Percentiles rank a stretch among this genome's conserved stretches.
Evolutionary conservation across 1,140 invertebrate species (phyloP).

Genomic region (Zaprionus kolodkinae): DNA sequence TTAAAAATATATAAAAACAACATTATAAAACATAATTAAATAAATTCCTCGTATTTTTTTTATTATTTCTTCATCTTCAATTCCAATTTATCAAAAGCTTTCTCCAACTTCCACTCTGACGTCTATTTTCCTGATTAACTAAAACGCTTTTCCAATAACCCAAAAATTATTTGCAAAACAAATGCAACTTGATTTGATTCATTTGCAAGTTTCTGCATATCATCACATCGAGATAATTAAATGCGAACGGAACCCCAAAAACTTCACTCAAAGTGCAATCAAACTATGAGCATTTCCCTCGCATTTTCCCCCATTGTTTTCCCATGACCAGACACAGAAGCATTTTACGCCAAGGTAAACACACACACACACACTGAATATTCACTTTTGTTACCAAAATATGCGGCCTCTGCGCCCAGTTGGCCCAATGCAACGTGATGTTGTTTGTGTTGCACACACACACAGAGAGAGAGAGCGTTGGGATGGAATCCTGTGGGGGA

Average conservation of each 20-base stretch:
- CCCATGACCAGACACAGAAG: conserved; percentile 3
- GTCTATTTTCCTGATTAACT: neutral
- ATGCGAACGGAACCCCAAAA: conserved; percentile 3
- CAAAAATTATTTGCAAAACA: conserved; percentile 3
- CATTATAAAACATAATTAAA: too few relatives aligned
- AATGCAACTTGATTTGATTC: conserved; percentile 8
- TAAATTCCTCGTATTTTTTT: too few relatives aligned
- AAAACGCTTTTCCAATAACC: neutral
- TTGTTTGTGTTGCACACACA: neutral
- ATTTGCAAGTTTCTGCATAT: conserved; percentile 15
- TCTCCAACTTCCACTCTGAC: neutral
- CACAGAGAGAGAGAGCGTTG: neutral
- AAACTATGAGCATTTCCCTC: conserved; percentile 6
- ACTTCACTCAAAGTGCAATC: conserved; percentile 25
- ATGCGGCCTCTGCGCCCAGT: conserved; percentile 24
- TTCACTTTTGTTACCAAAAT: conserved; percentile 56
- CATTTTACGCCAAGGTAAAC: conserved; percentile 51
- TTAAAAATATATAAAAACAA: too few relatives aligned
- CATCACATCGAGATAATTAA: conserved; percentile 27
- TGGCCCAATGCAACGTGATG: conserved; percentile 13
- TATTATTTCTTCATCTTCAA: too few relatives aligned
- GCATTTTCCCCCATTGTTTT: conserved; percentile 26
- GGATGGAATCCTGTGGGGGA: neutral
- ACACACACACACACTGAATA: conserved; percentile 47
- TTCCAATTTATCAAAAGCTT: neutral